Evolutionary conservation across 2,797 vertebrate species (phyloP).

Genomic region (Pangasius mekongensis): DNA sequence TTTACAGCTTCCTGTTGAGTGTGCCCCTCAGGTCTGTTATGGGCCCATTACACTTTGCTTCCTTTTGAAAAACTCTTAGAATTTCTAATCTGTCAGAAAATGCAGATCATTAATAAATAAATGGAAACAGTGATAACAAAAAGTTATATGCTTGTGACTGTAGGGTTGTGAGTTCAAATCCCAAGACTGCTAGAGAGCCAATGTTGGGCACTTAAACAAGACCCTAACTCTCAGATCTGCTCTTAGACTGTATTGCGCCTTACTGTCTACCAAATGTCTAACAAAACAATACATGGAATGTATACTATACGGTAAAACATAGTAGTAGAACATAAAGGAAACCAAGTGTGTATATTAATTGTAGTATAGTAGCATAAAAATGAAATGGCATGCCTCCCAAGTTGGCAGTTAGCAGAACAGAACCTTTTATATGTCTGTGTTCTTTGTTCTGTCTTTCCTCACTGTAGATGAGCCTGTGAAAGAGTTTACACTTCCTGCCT

Average conservation of each 20-base stretch:
- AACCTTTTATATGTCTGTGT: not conserved
- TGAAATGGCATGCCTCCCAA: not conserved
- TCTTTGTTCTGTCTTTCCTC: not conserved
- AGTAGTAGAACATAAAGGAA: not conserved
- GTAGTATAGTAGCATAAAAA: not conserved
- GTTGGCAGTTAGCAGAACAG: not conserved
- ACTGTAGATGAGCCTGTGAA: slow-evolving; percentile 82
- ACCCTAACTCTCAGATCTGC: no score
- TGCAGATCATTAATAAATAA: not conserved
- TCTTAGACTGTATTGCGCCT: not conserved
- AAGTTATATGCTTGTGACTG: not conserved
- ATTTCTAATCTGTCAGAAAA: not conserved
- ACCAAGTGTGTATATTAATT: not conserved
- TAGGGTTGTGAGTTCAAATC: not conserved
- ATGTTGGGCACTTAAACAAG: not conserved
- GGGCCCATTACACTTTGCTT: not conserved
- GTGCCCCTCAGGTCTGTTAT: not conserved
- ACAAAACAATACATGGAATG: not conserved
- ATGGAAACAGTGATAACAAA: not conserved
- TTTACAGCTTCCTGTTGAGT: not conserved
- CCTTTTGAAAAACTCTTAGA: not conserved
- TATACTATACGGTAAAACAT: not conserved
- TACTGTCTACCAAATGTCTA: not conserved
- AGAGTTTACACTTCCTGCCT: slow-evolving; percentile 85
- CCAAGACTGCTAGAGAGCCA: not conserved